Evolutionary conservation across 2,113 vertebrate species (phyloP).

Genomic region (Anolis sagrei): DNA sequence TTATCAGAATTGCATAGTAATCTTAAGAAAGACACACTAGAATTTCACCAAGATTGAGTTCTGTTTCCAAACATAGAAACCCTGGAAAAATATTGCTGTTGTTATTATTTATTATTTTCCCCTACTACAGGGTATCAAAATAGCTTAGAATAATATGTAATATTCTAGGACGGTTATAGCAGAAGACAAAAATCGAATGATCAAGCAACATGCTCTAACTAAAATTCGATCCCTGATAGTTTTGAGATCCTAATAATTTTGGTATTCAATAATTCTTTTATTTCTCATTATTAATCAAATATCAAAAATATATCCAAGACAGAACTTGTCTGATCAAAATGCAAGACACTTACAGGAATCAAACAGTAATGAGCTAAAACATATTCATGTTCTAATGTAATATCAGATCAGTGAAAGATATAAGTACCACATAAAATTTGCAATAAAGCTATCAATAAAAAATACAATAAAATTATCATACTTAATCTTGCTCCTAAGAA

Average conservation of each 20-base stretch:
- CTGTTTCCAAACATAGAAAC: conserved; percentile 8
- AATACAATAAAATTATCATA: neutral
- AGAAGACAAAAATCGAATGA: conserved; percentile 45
- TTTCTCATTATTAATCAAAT: conserved; percentile 9
- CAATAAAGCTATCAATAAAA: conserved; percentile 1
- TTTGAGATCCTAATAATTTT: conserved; percentile 31
- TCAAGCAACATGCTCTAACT: conserved; percentile 24
- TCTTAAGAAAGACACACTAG: conserved; percentile 29
- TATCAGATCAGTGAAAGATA: neutral
- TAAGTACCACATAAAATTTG: neutral
- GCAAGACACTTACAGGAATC: neutral
- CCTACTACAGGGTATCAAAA: neutral
- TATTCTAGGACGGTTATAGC: conserved; percentile 41
- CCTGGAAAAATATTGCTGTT: no score
- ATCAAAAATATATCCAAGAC: conserved; percentile 32
- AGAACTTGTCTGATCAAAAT: conserved; percentile 9
- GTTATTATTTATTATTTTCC: no score
- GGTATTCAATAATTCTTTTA: conserved; percentile 3
- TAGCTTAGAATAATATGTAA: neutral
- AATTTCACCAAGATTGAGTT: conserved; percentile 41
- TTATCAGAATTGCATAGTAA: conserved; percentile 8
- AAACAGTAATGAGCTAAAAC: neutral
- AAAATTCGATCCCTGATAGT: conserved; percentile 6
- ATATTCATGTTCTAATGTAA: conserved; percentile 3
- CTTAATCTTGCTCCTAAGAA: neutral